These are phyloP conservation scores for Bradypodion pumilum DNA, from an alignment of 2,797 vertebrate genomes.

Conservation along the genomic window DNA sequence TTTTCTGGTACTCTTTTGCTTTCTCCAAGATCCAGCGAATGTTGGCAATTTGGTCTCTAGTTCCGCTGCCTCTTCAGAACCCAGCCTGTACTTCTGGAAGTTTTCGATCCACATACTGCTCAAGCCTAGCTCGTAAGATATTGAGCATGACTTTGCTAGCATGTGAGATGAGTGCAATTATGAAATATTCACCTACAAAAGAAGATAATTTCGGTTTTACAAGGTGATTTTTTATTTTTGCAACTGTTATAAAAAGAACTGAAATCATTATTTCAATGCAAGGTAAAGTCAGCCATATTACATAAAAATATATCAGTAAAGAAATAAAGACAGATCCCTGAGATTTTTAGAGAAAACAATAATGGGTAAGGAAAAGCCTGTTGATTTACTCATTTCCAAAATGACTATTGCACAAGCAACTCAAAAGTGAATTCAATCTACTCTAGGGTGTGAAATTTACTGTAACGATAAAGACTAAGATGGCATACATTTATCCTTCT, in stretches of 20 bases:
- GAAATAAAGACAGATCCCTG: slow-evolving; percentile 70
- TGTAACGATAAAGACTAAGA: slow-evolving; percentile 74
- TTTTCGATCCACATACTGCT: too few species aligned
- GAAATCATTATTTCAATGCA: slow-evolving; percentile 63
- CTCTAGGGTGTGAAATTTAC: slow-evolving; percentile 79
- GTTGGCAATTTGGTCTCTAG: too few species aligned
- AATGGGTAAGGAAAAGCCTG: slow-evolving; percentile 73
- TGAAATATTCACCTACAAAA: slow-evolving; percentile 56
- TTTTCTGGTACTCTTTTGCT: too few species aligned
- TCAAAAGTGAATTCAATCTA: slow-evolving; percentile 68
- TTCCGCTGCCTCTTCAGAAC: too few species aligned
- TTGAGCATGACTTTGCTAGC: too few species aligned
- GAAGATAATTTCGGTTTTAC: slow-evolving; percentile 40
- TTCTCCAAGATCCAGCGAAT: too few species aligned
- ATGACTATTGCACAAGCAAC: slow-evolving; percentile 72
- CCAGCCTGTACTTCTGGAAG: too few species aligned
- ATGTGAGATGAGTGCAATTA: too few species aligned
- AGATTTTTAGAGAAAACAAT: slow-evolving; percentile 74
- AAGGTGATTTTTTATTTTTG: slow-evolving; percentile 59
- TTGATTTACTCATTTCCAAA: slow-evolving; percentile 76
- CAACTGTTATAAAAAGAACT: slow-evolving; percentile 58
- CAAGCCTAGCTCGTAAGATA: too few species aligned
- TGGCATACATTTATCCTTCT: slow-evolving; percentile 73
- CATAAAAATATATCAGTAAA: slow-evolving; percentile 73
- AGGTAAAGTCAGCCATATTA: slow-evolving; percentile 62